Conservation (phyloP, 2,113 vertebrate species). For the Indri indri region DNA sequence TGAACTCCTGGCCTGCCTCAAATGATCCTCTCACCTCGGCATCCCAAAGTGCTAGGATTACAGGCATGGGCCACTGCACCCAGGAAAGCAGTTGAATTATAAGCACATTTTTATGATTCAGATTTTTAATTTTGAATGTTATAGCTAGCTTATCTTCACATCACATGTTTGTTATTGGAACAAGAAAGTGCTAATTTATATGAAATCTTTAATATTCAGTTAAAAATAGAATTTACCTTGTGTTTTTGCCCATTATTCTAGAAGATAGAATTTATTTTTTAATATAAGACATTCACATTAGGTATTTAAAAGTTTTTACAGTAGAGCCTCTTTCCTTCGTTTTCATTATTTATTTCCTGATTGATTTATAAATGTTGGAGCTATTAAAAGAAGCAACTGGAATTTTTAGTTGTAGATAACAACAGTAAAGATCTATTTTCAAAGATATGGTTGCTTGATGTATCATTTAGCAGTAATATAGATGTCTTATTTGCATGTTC, state of each 20-base stretch:
- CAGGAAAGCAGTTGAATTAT: neutral
- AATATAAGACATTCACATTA: neutral
- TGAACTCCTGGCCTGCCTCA: too few species aligned
- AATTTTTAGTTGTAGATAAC: neutral
- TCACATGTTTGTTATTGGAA: slow-evolving; percentile 19
- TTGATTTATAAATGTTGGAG: neutral
- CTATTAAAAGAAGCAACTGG: neutral
- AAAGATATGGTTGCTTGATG: neutral
- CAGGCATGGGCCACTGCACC: too few species aligned
- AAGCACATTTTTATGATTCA: neutral
- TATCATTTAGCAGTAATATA: neutral
- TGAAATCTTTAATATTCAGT: neutral
- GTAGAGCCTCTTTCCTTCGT: neutral
- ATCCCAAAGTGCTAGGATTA: too few species aligned
- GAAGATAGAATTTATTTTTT: neutral
- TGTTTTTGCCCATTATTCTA: slow-evolving; percentile 9
- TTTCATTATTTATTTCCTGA: neutral
- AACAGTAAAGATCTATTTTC: neutral
- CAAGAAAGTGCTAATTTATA: slow-evolving; percentile 8
- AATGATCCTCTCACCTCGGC: too few species aligned
- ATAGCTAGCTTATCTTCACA: neutral
- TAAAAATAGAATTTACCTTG: slow-evolving; percentile 17
- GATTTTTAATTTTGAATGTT: slow-evolving; percentile 47
- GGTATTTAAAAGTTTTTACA: neutral
- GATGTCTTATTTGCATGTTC: neutral